Conservation (phyloP, 2,888 invertebrate genomes). For the Dasysyrphus tricinctus region DNA sequence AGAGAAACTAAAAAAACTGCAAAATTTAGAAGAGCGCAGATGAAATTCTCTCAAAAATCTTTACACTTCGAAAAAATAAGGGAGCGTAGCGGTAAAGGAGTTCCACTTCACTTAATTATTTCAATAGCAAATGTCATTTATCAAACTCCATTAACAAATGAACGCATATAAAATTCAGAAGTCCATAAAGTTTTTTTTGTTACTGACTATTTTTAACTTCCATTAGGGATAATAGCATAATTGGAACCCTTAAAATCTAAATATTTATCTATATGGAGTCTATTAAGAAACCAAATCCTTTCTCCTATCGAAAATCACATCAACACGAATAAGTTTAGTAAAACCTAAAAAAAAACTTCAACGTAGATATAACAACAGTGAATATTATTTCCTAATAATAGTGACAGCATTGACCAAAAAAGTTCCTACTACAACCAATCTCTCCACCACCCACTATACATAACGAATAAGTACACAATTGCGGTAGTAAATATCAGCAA, state of each 20-base stretch:
- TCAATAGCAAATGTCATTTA: too few relatives aligned
- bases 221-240: background rate
- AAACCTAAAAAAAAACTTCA: background rate
- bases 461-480: conserved; percentile 3
- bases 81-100: too few relatives aligned
- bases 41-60: too few relatives aligned
- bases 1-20: too few relatives aligned
- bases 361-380: background rate
- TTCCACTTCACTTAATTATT: too few relatives aligned
- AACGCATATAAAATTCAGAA: too few relatives aligned
- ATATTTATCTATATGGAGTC: too few relatives aligned
- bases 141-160: too few relatives aligned
- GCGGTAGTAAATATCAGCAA: conserved; percentile 15
- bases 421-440: background rate
- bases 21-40: too few relatives aligned
- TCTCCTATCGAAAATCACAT: conserved; percentile 3
- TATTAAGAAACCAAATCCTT: background rate
- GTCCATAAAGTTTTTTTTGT: background rate
- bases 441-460: conserved; percentile 10
- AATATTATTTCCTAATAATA: conserved; percentile 19
- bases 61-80: too few relatives aligned
- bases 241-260: background rate
- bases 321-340: conserved; percentile 17
- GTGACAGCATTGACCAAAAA: background rate
- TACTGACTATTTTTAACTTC: too few relatives aligned